Evolutionary conservation across 2,888 invertebrate species (phyloP).

Genomic region (Gymnosoma rotundatum): DNA sequence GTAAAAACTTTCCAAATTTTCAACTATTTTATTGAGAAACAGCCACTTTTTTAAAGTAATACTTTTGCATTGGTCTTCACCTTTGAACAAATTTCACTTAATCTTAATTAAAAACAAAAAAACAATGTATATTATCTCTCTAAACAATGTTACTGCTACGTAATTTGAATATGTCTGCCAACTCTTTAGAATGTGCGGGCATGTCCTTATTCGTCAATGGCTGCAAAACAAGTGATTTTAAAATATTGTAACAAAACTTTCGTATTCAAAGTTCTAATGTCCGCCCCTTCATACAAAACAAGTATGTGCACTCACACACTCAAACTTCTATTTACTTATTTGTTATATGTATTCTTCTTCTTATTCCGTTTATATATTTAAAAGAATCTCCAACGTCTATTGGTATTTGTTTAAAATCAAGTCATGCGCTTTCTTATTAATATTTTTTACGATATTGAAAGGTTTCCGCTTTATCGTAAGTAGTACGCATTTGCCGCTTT

Average conservation of each 20-base stretch:
- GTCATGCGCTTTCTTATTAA: slow-evolving; percentile 54
- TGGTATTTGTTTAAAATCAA: slow-evolving; percentile 56
- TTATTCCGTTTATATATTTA: slow-evolving; percentile 38
- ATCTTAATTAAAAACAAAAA: no score
- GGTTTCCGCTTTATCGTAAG: slow-evolving; percentile 71
- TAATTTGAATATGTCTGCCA: not conserved
- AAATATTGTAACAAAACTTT: slow-evolving; percentile 27
- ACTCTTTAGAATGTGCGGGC: not conserved
- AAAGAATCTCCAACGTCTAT: slow-evolving; percentile 51
- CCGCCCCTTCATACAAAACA: slow-evolving; percentile 57
- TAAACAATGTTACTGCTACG: not conserved
- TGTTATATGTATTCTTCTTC: not conserved
- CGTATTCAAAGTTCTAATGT: slow-evolving; percentile 38
- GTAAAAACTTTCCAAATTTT: no score
- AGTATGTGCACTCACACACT: not conserved
- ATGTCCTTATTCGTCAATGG: slow-evolving; percentile 30
- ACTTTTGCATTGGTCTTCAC: no score
- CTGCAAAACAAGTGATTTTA: slow-evolving; percentile 29
- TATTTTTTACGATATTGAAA: slow-evolving; percentile 60
- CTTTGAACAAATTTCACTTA: no score
- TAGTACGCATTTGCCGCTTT: slow-evolving; percentile 30
- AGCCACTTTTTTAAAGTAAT: no score
- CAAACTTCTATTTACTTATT: not conserved
- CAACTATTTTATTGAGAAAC: no score
- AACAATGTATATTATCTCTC: not conserved